phyloP scores from a whole-genome alignment of 2,797 vertebrate species.

The Gastrophryne carolinensis region DNA sequence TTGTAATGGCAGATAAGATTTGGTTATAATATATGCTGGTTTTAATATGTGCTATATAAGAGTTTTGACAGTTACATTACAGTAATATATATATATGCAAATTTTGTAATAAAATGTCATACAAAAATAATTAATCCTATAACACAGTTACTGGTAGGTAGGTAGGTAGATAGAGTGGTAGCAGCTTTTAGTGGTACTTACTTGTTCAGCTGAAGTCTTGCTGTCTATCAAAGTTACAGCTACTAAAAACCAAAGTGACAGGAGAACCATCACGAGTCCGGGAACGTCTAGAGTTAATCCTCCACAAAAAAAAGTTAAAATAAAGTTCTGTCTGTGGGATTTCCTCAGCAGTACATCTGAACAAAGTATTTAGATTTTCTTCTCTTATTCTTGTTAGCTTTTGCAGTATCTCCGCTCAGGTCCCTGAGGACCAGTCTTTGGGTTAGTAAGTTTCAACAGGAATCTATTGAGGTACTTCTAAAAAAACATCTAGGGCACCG shows the following conservation, averaged over 20 bases:
- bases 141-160: too few species aligned
- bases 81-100: too few species aligned
- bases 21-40: too few species aligned
- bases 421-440: slow-evolving; percentile 36
- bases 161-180: background rate
- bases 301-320: slow-evolving; percentile 52
- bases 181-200: slow-evolving; percentile 63
- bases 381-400: slow-evolving; percentile 21
- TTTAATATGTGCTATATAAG: too few species aligned
- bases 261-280: slow-evolving; percentile 83
- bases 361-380: slow-evolving; percentile 2
- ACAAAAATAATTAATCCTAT: too few species aligned
- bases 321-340: slow-evolving; percentile 40
- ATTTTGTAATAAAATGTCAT: too few species aligned
- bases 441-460: background rate
- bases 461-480: background rate
- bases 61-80: too few species aligned
- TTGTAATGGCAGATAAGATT: too few species aligned
- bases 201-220: slow-evolving; percentile 79
- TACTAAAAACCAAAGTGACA: slow-evolving; percentile 77
- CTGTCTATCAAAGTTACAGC: slow-evolving; percentile 69
- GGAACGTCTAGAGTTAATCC: slow-evolving; percentile 47
- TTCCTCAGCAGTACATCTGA: slow-evolving; percentile 53
- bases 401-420: slow-evolving; percentile 12
- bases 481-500: background rate